A percentile compares a stretch with the other conserved stretches of the same genome.
phyloP scores from a whole-genome alignment of 2,113 vertebrate genomes.

The Crotalus helleri region DNA sequence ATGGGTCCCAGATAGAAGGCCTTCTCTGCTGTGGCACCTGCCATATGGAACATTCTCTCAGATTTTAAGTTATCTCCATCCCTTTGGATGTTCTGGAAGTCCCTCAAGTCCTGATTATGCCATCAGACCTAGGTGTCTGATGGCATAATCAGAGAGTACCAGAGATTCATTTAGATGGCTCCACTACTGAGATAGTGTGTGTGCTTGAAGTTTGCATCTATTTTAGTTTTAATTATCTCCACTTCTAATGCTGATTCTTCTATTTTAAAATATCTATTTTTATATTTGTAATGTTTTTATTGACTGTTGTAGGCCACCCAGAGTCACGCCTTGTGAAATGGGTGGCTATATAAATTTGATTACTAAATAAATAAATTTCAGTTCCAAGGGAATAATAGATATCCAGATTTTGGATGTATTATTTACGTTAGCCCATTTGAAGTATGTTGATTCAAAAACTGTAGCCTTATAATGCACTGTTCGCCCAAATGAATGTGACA shows the following conservation, averaged over 20 bases:
- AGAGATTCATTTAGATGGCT: background rate
- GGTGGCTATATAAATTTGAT: background rate
- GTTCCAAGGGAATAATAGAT: background rate
- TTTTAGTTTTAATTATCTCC: background rate
- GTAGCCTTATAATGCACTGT: background rate
- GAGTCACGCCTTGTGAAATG: background rate
- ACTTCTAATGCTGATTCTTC: background rate
- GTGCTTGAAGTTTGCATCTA: background rate
- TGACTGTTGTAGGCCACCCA: background rate
- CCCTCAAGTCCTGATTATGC: background rate
- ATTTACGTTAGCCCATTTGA: background rate
- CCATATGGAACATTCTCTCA: background rate
- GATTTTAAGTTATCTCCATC: background rate
- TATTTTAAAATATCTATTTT: background rate
- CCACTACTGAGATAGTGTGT: background rate
- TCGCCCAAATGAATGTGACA: background rate
- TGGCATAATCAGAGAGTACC: background rate
- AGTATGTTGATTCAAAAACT: background rate
- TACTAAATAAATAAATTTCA: background rate
- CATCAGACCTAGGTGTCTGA: background rate
- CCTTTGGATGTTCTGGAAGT: background rate
- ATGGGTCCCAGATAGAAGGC: background rate
- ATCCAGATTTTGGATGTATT: background rate
- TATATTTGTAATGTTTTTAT: background rate
- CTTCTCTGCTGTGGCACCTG: background rate